Percentiles rank a stretch among this genome's conserved stretches.
phyloP scores from a whole-genome alignment of 2,888 invertebrate species.

The Unio pictorum region DNA sequence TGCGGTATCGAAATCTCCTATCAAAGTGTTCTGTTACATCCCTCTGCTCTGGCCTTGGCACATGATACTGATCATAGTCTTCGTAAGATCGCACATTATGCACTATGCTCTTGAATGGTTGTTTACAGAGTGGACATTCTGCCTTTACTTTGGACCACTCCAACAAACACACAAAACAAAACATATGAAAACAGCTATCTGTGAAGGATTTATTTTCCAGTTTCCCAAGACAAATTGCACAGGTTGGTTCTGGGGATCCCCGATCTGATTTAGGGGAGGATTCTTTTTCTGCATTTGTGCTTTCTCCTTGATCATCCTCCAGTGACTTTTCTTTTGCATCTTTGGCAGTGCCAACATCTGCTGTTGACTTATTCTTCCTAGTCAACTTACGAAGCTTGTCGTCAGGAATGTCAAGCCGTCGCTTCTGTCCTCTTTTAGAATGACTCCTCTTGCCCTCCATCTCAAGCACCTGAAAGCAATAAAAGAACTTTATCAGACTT shows the following conservation, averaged over 20 bases:
- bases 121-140: conserved; percentile 87
- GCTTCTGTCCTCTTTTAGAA: no score
- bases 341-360: no score
- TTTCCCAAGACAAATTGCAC: conserved; percentile 92
- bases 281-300: no score
- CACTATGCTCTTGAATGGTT: conserved; percentile 90
- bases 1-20: conserved; percentile 67
- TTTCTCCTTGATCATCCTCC: no score
- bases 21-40: conserved; percentile 18
- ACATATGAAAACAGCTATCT: conserved; percentile 92
- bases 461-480: no score
- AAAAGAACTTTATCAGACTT: no score
- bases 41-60: conserved; percentile 28
- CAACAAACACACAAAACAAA: conserved; percentile 92
- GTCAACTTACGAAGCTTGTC: no score
- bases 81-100: conserved; percentile 91
- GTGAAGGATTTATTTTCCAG: conserved; percentile 92
- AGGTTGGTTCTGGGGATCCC: conserved; percentile 75
- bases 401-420: no score
- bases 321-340: no score
- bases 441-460: no score
- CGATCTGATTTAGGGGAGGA: no score
- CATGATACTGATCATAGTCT: conserved; percentile 88
- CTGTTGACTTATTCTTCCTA: no score
- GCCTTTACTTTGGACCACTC: conserved; percentile 97